phyloP scores from a whole-genome alignment of 2,113 vertebrate species.

The Python bivittatus region DNA sequence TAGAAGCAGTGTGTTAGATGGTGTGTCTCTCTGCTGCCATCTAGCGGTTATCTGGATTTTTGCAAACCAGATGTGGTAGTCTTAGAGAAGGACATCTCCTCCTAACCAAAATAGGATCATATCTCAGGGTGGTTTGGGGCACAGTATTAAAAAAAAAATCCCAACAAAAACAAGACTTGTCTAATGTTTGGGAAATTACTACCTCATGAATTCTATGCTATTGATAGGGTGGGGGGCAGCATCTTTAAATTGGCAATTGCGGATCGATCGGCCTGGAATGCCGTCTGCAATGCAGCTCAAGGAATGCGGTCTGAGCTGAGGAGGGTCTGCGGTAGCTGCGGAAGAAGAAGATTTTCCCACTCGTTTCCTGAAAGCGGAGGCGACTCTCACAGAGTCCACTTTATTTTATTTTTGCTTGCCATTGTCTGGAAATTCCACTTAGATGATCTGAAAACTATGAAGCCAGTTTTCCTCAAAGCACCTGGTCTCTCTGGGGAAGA shows the following conservation, averaged over 20 bases:
- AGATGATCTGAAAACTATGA: not conserved
- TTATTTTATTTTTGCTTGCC: slow-evolving; percentile 30
- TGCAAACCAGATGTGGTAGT: not conserved
- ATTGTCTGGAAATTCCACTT: slow-evolving; percentile 3
- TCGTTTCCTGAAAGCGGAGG: slow-evolving; percentile 12
- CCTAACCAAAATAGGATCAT: not conserved
- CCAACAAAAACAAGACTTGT: not conserved
- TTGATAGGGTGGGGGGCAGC: not conserved
- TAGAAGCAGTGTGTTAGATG: not conserved
- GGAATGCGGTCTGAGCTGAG: not conserved
- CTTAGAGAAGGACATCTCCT: not conserved
- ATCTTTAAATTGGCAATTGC: not conserved
- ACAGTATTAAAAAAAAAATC: not conserved
- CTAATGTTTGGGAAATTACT: not conserved
- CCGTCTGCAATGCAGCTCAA: not conserved
- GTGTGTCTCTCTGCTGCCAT: not conserved
- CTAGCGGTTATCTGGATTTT: not conserved
- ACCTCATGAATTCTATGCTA: not conserved
- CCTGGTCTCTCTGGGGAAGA: not conserved
- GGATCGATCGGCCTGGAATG: not conserved
- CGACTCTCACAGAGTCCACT: not conserved
- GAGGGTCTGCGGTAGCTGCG: not conserved
- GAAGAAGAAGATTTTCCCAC: not conserved
- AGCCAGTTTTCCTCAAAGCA: slow-evolving; percentile 31
- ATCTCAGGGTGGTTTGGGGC: not conserved